Evolutionary conservation across 2,888 invertebrate genomes (phyloP).

Genomic region (Frankliniella intonsa): DNA sequence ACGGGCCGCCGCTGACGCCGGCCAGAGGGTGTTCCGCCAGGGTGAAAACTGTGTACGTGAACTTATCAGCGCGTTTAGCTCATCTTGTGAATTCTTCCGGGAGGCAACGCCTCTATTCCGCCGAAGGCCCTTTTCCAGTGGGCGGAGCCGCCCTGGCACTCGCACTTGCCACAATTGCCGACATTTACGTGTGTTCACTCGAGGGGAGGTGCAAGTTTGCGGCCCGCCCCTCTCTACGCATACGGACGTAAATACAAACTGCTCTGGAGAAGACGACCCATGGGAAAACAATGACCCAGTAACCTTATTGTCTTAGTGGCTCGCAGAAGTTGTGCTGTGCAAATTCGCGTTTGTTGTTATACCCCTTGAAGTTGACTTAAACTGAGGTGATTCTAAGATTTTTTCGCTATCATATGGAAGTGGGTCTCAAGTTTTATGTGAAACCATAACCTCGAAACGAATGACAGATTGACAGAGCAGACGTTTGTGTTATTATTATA

Average conservation of each 20-base stretch:
- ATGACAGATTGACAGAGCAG: neutral
- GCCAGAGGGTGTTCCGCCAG: constrained; percentile 22
- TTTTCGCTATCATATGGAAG: too few relatives aligned
- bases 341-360: too few relatives aligned
- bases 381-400: too few relatives aligned
- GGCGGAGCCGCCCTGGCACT: neutral
- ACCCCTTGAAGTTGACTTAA: too few relatives aligned
- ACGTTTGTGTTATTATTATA: neutral
- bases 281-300: constrained; percentile 19
- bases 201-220: neutral
- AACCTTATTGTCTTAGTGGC: neutral
- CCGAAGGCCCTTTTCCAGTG: neutral
- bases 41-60: neutral
- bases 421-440: neutral
- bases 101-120: constrained; percentile 13
- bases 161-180: neutral
- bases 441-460: neutral
- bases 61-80: neutral
- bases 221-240: neutral
- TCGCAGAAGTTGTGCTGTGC: too few relatives aligned
- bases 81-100: neutral
- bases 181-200: neutral
- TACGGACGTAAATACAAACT: neutral
- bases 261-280: neutral
- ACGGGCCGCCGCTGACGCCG: neutral